Evolutionary conservation across 2,797 vertebrate genomes (phyloP), one percentile per base, ranked within the genome.

Genomic region (Sebastes glaucus): DNA sequence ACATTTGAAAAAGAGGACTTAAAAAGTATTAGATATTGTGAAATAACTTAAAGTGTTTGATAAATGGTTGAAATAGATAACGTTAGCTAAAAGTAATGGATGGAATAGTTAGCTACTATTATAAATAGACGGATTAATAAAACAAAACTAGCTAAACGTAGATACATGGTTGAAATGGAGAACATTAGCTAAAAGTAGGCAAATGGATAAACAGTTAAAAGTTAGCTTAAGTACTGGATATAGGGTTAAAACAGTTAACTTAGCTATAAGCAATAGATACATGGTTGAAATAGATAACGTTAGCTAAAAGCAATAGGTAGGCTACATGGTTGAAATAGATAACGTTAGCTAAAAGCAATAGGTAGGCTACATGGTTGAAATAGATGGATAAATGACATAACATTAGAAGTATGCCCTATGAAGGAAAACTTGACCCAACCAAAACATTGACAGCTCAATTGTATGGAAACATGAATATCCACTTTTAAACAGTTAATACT

Each of bases 101-200:
- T 32, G 30, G 3, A 32, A 32, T 32, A 32, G 30, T 32, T 32
- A 32, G 30, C 0, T 32, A 32, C 30, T 0, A 32, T 32, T 32
- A 8, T 32, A 32, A 32, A 32, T 32, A 9, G 30, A 32, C 0
- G 30, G 30, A 30, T 7, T 0, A 30, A 30, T 30, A 30, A 0
- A 9, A 2, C 18, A 28, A 18, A 18, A 8, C 16, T 60, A 18
- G 57, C 14, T 59, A 59, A 28, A 57, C 0, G 20, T 53, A 22
- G 52, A 22, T 46, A 16, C 16, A 46, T 46, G 0, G 16, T 46
- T 18, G 42, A 46, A 46, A 46, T 18, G 0, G 16, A 46, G 0
- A 46, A 46, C 6, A 2, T 46, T 46, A 0, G 16, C 16, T n/a
- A 52, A 52, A 52, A 52, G 49, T 52, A n/a, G 49, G 18, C 49